Conservation (phyloP, 2,888 invertebrate genomes). For the Ophion ventricosus region DNA sequence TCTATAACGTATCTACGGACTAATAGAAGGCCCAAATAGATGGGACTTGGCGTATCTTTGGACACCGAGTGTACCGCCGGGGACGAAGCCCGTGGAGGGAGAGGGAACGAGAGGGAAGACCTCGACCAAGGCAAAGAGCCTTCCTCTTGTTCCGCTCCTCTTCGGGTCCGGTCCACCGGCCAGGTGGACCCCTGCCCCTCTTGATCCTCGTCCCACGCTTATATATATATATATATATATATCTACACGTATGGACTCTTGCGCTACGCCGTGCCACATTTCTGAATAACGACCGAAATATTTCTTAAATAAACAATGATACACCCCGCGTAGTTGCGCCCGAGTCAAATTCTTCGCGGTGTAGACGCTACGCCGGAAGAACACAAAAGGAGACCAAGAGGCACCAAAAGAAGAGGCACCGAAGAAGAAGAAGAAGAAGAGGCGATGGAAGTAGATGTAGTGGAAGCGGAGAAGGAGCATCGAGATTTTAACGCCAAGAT, state of each 20-base stretch:
- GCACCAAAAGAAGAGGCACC: conserved; percentile 35
- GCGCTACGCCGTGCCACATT: conserved; percentile 67
- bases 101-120: too few species aligned
- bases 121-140: not conserved
- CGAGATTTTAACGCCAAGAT: conserved; percentile 69
- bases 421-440: conserved; percentile 33
- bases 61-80: conserved; percentile 39
- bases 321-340: conserved; percentile 68
- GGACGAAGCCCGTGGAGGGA: conserved; percentile 6
- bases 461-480: conserved; percentile 55
- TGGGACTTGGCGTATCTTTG: conserved; percentile 62
- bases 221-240: too few species aligned
- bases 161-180: conserved; percentile 54
- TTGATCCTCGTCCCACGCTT: conserved; percentile 68
- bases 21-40: conserved; percentile 68
- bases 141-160: conserved; percentile 34
- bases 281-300: conserved; percentile 81
- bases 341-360: conserved; percentile 48
- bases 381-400: conserved; percentile 58
- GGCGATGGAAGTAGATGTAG: conserved; percentile 29
- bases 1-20: conserved; percentile 66
- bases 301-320: conserved; percentile 80
- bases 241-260: conserved; percentile 45
- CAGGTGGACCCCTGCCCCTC: conserved; percentile 74
- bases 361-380: conserved; percentile 41